A percentile compares a stretch with the other conserved stretches of the same genome.
These are phyloP conservation scores for Sycophila sp. DNA, from an alignment of 1,140 invertebrate genomes.

Conservation along the genomic window DNA sequence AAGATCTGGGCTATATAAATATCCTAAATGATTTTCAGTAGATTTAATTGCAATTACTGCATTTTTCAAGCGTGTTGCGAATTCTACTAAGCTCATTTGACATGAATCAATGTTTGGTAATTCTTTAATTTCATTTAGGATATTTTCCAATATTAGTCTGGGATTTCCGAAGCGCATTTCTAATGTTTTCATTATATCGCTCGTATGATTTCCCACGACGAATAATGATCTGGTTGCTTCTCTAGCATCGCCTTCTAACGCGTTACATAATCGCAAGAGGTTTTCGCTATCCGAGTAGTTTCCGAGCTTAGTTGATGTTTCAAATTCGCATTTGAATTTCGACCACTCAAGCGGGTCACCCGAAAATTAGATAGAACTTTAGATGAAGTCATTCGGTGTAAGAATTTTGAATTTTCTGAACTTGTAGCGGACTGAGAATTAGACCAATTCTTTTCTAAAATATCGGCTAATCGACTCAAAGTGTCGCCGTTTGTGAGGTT, in stretches of 20 bases:
- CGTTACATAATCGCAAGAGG: background rate
- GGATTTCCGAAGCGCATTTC: too few relatives aligned
- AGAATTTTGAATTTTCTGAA: background rate
- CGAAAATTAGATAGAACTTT: background rate
- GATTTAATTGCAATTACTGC: background rate
- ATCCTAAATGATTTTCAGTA: background rate
- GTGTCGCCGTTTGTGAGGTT: too few relatives aligned
- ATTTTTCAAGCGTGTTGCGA: background rate
- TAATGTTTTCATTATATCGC: background rate
- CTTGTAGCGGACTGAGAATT: too few relatives aligned
- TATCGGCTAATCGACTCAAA: too few relatives aligned
- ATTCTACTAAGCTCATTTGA: background rate
- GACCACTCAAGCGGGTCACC: conserved; percentile 14
- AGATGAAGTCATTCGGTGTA: background rate
- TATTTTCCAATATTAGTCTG: background rate
- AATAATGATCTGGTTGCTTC: background rate
- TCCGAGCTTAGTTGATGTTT: background rate
- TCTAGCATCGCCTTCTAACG: conserved; percentile 1
- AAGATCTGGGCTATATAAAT: conserved; percentile 1
- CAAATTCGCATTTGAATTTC: background rate
- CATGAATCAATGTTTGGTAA: conserved; percentile 4
- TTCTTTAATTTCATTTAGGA: background rate
- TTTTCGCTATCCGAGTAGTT: background rate
- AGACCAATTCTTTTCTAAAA: too few relatives aligned
- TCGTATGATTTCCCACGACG: background rate